phyloP scores from a whole-genome alignment of 2,113 vertebrate genomes.

The Pomatostomus ruficeps region DNA sequence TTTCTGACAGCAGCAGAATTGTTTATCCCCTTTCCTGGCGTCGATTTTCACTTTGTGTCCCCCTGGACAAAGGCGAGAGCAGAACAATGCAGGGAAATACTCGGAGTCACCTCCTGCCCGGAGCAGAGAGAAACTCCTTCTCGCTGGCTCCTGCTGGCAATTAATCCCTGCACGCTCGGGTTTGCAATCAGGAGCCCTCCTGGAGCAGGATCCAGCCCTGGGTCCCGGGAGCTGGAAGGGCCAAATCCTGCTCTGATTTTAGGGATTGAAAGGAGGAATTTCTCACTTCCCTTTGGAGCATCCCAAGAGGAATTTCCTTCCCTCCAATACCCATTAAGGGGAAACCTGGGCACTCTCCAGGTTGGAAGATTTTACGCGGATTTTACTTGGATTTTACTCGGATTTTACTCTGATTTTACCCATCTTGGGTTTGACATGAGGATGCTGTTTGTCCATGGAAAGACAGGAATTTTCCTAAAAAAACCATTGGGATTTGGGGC shows the following conservation, averaged over 20 bases:
- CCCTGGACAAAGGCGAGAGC: not conserved
- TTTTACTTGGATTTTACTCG: too few relatives aligned
- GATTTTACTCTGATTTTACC: not conserved
- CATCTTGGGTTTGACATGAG: not conserved
- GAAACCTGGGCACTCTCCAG: not conserved
- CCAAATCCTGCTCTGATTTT: not conserved
- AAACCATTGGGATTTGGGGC: accelerated
- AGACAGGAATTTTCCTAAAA: accelerated
- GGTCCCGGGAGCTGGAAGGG: not conserved
- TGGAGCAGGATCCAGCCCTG: accelerated
- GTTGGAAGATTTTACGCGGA: too few relatives aligned
- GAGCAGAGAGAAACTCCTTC: constrained; percentile 8
- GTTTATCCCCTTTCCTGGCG: not conserved
- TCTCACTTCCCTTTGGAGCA: not conserved
- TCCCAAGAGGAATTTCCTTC: not conserved
- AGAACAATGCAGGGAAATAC: not conserved
- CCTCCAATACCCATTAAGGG: accelerated
- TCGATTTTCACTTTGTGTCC: not conserved
- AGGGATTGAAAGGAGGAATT: not conserved
- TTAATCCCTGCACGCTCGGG: constrained; percentile 5
- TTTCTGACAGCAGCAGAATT: not conserved
- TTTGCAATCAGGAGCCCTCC: not conserved
- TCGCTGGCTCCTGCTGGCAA: constrained; percentile 40
- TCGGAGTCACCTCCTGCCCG: constrained; percentile 9
- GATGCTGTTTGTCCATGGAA: accelerated